phyloP scores from a whole-genome alignment of 2,888 invertebrate species.

The Rotaria magnacalcarata region DNA sequence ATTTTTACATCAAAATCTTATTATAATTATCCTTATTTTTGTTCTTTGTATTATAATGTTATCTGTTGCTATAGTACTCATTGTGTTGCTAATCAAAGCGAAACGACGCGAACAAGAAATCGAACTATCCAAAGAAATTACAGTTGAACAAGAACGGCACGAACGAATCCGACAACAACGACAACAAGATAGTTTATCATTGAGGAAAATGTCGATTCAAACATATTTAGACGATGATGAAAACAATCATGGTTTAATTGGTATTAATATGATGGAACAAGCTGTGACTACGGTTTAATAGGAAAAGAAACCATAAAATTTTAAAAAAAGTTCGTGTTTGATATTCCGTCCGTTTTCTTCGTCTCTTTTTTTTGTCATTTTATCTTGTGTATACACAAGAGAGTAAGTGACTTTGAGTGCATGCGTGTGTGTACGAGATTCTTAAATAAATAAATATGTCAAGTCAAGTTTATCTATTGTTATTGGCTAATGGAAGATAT shows the following conservation, averaged over 20 bases:
- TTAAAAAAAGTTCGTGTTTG: background rate
- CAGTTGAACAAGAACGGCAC: background rate
- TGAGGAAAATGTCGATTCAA: background rate
- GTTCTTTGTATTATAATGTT: conserved; percentile 6
- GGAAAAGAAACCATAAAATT: background rate
- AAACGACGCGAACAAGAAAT: background rate
- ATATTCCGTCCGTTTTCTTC: conserved; percentile 5
- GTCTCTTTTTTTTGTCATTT: too few relatives aligned
- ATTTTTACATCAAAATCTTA: background rate
- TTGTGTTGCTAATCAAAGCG: background rate
- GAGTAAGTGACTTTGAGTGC: too few relatives aligned
- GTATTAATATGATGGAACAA: conserved; percentile 19
- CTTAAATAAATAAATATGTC: too few relatives aligned
- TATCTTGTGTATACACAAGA: too few relatives aligned
- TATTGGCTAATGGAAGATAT: too few relatives aligned
- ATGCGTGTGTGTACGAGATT: too few relatives aligned
- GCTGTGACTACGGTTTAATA: conserved; percentile 19
- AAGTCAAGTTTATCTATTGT: too few relatives aligned
- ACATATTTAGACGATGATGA: conserved; percentile 15
- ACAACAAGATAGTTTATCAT: background rate
- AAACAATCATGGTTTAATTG: background rate
- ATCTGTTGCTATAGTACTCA: background rate
- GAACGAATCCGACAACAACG: background rate
- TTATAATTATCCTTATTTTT: background rate
- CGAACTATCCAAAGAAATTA: background rate